phyloP scores from a whole-genome alignment of 1,140 invertebrate species.

The Drosophila chauvacae region DNA sequence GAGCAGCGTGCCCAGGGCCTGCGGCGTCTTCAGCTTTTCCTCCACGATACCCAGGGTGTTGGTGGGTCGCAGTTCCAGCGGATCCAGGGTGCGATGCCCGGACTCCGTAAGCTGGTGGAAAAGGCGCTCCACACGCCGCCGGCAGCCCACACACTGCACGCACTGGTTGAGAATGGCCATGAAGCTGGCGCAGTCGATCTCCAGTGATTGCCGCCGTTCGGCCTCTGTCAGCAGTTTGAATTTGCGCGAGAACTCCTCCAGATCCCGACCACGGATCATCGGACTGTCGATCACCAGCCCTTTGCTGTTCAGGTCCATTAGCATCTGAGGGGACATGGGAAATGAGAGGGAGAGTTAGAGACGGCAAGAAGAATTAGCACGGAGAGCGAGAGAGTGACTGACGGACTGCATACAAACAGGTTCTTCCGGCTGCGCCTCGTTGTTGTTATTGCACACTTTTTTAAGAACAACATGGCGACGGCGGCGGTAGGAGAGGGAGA shows the following conservation, averaged over 20 bases:
- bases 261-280: slow-evolving; percentile 90
- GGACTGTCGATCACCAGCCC: slow-evolving; percentile 92
- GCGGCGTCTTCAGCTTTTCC: slow-evolving; percentile 90
- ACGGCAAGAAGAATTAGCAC: neutral
- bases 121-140: slow-evolving; percentile 93
- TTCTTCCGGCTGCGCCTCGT: slow-evolving; percentile 32
- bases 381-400: slow-evolving; percentile 7
- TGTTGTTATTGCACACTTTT: slow-evolving; percentile 53
- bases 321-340: slow-evolving; percentile 88
- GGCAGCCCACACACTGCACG: slow-evolving; percentile 96
- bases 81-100: slow-evolving; percentile 93
- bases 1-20: slow-evolving; percentile 91
- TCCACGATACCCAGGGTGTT: slow-evolving; percentile 91
- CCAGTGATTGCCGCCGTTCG: slow-evolving; percentile 91
- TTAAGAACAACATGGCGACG: slow-evolving; percentile 65
- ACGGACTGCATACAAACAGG: slow-evolving; percentile 69
- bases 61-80: slow-evolving; percentile 89
- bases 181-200: slow-evolving; percentile 93
- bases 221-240: slow-evolving; percentile 90
- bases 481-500: slow-evolving; percentile 3
- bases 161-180: slow-evolving; percentile 93
- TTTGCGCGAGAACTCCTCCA: slow-evolving; percentile 93
- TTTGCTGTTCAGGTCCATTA: slow-evolving; percentile 94
- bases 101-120: slow-evolving; percentile 93
- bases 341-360: neutral